Base-by-base conservation (phyloP, 2,888 invertebrate species). In the Drosophila heteroneura region DNA sequence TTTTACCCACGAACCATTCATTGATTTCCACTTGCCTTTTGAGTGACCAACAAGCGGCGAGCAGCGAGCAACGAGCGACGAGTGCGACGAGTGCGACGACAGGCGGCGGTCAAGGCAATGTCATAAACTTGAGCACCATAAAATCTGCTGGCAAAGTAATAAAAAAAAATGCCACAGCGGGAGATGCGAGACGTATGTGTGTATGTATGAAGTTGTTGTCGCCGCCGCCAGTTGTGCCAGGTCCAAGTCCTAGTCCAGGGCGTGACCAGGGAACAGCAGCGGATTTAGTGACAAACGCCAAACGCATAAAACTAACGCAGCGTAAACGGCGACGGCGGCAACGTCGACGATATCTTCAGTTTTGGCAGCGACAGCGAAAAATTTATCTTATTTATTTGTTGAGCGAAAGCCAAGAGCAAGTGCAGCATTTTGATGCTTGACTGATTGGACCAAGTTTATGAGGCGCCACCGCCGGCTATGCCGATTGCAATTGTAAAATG, bases 61-160 rank as follows among this genome's bases (percentile, higher is more conserved):
- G 53, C 16, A 1, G 47, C 66, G 30, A 63, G 41, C 14, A n/a
- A 2, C 58, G 54, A 58, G 61, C n/a, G 26, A 35, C 44, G 59
- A 44, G 67, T 22, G 22, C 47, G 47, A 26, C 26, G 59, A 63
- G 30, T 74, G 74, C 73, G 63, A 64, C 74, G 74, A 77, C 60
- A 63, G 71, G 65, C 76, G 72, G 67, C 75, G 91, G 87, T 91
- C 90, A 91, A 84, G 92, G 90, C 92, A 76, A 76, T 75, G 80
- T 90, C 91, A 93, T 93, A 92, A 92, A 92, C 92, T 92, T 91
- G 90, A 91, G 92, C 92, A 86, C 93, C 92, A 92, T 92, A 92
- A 92, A 92, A 93, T 92, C 89, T 89, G 92, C 92, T 91, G 91
- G 91, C 92, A 92, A 73, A 70, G 86, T 91, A 90, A 91, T 91